Conservation (phyloP, 2,888 invertebrate species). For the Drosophila suboccidentalis region DNA sequence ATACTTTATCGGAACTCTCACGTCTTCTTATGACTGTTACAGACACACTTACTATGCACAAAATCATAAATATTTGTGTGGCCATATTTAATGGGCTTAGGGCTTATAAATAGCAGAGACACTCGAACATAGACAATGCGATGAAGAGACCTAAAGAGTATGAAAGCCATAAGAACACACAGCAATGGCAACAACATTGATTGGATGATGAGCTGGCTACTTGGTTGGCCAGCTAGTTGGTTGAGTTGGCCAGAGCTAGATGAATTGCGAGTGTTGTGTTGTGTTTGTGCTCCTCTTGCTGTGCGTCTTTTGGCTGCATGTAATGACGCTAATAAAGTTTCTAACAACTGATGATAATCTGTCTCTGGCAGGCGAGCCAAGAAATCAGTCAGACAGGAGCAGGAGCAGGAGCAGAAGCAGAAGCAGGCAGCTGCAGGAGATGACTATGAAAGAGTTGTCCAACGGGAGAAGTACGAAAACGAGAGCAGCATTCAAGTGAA, state of each 20-base stretch:
- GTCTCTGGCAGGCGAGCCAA: constrained; percentile 59
- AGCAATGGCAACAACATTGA: background rate
- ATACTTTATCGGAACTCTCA: too few relatives aligned
- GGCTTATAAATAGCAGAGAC: constrained; percentile 25
- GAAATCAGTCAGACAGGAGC: background rate
- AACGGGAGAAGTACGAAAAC: background rate
- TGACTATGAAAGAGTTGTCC: constrained; percentile 49
- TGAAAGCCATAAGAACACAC: background rate
- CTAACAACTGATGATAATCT: constrained; percentile 76
- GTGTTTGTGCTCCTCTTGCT: constrained; percentile 61
- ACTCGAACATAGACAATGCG: constrained; percentile 20
- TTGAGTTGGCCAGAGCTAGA: constrained; percentile 12
- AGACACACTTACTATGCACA: background rate
- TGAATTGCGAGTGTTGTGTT: constrained; percentile 28
- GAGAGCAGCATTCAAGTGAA: background rate
- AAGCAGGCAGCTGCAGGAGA: constrained; percentile 51
- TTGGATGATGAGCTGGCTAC: background rate
- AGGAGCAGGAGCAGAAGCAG: background rate
- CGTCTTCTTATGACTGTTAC: too few relatives aligned
- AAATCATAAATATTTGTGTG: background rate
- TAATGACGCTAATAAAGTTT: constrained; percentile 78
- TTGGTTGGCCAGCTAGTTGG: background rate
- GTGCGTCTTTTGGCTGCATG: constrained; percentile 75
- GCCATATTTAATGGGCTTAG: background rate
- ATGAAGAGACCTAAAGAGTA: constrained; percentile 26